phyloP scores from a whole-genome alignment of 2,113 vertebrate species.

The Neodontobutis hainanensis region DNA sequence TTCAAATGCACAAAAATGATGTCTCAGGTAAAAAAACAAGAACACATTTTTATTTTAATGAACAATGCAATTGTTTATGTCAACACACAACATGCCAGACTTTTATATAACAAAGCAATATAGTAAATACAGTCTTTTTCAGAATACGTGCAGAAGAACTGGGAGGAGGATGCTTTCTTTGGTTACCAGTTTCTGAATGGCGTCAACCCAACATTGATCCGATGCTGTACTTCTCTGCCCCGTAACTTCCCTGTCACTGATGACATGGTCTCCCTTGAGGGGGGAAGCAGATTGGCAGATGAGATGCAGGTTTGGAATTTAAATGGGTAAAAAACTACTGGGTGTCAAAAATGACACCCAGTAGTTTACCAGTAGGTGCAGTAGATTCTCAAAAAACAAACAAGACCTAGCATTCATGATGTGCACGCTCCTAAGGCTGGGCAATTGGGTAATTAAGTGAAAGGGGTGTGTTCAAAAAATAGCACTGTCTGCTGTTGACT shows the following conservation, averaged over 20 bases:
- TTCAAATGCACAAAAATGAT: constrained; percentile 35
- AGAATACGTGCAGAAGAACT: constrained; percentile 68
- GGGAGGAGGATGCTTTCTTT: constrained; percentile 88
- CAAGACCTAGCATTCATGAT: no score
- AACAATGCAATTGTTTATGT: background rate
- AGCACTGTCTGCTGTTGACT: no score
- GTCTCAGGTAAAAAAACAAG: constrained; percentile 51
- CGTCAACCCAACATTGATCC: constrained; percentile 86
- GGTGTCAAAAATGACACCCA: no score
- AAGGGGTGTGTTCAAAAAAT: no score
- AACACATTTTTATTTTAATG: no score
- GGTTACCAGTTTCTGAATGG: constrained; percentile 90
- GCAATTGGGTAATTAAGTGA: no score
- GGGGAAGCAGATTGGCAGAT: constrained; percentile 73
- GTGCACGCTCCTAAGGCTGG: no score
- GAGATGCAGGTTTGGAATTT: constrained; percentile 82
- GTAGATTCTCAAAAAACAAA: no score
- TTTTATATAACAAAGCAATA: no score
- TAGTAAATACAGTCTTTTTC: background rate
- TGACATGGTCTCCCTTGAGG: constrained; percentile 79
- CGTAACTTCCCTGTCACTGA: constrained; percentile 84
- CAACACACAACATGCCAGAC: no score
- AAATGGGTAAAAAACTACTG: background rate
- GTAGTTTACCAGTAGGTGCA: no score
- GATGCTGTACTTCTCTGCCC: constrained; percentile 77